Evolutionary conservation across 2,113 vertebrate genomes (phyloP).

Genomic region (Solea senegalensis): DNA sequence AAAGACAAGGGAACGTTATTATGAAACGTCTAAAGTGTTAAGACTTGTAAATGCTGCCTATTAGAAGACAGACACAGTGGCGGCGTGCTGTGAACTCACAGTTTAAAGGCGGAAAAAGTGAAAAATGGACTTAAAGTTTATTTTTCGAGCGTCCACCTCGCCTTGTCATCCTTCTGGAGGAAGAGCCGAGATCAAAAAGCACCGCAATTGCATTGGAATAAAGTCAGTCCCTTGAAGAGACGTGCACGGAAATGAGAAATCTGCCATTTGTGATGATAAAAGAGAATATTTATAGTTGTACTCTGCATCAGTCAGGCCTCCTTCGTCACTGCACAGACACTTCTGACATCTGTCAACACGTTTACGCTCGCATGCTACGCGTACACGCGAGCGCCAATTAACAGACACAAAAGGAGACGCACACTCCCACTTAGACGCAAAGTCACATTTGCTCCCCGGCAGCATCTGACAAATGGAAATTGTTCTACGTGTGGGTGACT

Average conservation of each 20-base stretch:
- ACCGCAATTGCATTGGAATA: constrained; percentile 60
- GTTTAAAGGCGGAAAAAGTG: constrained; percentile 25
- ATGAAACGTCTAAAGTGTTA: constrained; percentile 6
- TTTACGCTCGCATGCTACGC: not conserved
- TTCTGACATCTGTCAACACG: constrained; percentile 26
- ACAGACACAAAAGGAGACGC: not conserved
- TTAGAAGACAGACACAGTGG: not conserved
- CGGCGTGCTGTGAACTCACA: constrained; percentile 27
- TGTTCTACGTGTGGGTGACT: constrained; percentile 33
- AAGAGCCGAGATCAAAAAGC: constrained; percentile 58
- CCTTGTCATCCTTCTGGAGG: constrained; percentile 41
- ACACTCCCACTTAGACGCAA: not conserved
- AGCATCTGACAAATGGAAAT: constrained; percentile 41
- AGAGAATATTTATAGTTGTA: constrained; percentile 70
- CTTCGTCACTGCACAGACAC: constrained; percentile 11
- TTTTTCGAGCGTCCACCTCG: constrained; percentile 46
- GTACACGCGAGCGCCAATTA: not conserved
- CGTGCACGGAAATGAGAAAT: constrained; percentile 54
- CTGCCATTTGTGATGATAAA: constrained; percentile 74
- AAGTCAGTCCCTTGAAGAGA: constrained; percentile 64
- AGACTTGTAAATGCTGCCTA: not conserved
- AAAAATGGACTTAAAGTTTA: constrained; percentile 55
- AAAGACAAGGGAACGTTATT: not conserved
- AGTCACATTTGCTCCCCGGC: constrained; percentile 26
- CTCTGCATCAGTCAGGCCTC: constrained; percentile 41